Evolutionary conservation across 2,888 invertebrate species (phyloP).

Genomic region (Vanessa cardui): DNA sequence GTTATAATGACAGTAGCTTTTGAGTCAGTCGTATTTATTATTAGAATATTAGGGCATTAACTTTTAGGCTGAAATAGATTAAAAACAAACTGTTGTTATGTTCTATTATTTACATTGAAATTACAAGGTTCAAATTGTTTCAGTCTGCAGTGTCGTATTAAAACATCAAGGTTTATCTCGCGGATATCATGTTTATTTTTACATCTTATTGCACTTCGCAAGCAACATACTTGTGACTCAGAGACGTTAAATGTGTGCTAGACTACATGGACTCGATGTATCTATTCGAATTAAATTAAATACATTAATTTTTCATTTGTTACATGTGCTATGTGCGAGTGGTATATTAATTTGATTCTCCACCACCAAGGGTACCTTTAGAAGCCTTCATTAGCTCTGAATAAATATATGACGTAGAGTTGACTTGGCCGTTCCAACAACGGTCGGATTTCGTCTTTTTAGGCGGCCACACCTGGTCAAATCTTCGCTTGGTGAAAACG

Average conservation of each 20-base stretch:
- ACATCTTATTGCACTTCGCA: conserved; percentile 25
- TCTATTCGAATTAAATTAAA: conserved; percentile 19
- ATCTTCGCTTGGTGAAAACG: conserved; percentile 64
- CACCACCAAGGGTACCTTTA: conserved; percentile 64
- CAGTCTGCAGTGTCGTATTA: background rate
- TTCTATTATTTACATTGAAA: conserved; percentile 1
- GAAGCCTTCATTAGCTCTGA: conserved; percentile 69
- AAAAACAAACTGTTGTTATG: background rate
- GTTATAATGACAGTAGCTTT: conserved; percentile 42
- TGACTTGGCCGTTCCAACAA: conserved; percentile 69
- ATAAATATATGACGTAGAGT: conserved; percentile 60
- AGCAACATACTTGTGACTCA: conserved; percentile 30
- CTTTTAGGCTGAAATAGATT: conserved; percentile 53
- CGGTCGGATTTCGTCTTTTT: conserved; percentile 50
- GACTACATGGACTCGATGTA: conserved; percentile 25
- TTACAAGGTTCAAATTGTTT: conserved; percentile 19
- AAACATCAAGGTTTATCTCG: conserved; percentile 17
- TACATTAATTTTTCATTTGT: conserved; percentile 17
- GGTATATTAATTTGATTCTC: conserved; percentile 53
- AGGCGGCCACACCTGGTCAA: conserved; percentile 72
- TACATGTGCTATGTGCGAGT: conserved; percentile 33
- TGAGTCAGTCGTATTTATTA: conserved; percentile 48
- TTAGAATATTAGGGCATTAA: conserved; percentile 57
- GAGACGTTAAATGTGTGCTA: conserved; percentile 30
- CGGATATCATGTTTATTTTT: conserved; percentile 23